These are phyloP conservation scores for Plodia interpunctella DNA, from an alignment of 1,140 invertebrate species.

Conservation along the genomic window DNA sequence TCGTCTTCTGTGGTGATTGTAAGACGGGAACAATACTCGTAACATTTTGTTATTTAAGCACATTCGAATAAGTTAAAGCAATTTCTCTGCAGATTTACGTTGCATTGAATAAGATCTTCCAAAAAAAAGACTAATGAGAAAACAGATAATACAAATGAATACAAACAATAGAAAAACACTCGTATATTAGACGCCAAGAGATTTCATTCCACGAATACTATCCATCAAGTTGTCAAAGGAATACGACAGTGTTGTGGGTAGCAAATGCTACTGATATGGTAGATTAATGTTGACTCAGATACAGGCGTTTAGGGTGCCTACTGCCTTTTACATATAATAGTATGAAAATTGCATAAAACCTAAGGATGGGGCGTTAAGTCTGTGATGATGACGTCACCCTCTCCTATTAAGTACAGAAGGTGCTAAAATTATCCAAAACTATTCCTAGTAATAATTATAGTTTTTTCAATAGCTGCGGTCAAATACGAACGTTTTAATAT, in stretches of 20 bases:
- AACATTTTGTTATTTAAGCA: too few relatives aligned
- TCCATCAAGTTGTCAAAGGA: background rate
- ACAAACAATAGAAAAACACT: background rate
- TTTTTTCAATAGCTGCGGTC: too few relatives aligned
- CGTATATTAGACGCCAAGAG: background rate
- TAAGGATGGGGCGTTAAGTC: background rate
- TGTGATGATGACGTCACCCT: too few relatives aligned
- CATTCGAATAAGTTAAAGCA: too few relatives aligned
- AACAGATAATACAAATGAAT: background rate
- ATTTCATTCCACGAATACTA: background rate
- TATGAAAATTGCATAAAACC: background rate
- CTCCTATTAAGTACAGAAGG: too few relatives aligned
- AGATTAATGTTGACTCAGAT: background rate
- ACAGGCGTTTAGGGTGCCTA: conserved; percentile 5
- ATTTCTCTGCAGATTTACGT: too few relatives aligned
- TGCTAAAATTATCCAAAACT: too few relatives aligned
- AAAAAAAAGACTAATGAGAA: background rate
- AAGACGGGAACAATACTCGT: too few relatives aligned
- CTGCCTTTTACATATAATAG: background rate
- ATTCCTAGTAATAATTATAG: too few relatives aligned
- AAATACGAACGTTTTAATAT: too few relatives aligned
- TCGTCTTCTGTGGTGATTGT: too few relatives aligned
- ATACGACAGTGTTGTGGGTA: background rate
- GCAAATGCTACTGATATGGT: background rate
- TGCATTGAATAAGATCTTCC: too few relatives aligned